Percentiles rank a stretch among this genome's conserved stretches.
Conservation (phyloP, 2,113 vertebrate species). For the Perca fluviatilis region DNA sequence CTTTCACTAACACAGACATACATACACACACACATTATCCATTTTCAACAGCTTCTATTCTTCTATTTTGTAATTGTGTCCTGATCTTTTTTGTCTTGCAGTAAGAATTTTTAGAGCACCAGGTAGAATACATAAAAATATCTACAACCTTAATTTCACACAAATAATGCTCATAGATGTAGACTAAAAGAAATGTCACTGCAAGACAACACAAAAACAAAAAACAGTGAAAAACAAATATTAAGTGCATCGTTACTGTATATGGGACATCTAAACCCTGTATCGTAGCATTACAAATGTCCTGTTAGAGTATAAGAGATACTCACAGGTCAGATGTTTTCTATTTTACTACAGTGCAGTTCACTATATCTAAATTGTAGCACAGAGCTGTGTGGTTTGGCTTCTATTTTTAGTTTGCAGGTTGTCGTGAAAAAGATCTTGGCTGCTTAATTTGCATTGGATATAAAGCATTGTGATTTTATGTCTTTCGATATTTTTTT, state of each 20-base stretch:
- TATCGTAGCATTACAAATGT: not conserved
- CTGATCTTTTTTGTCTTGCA: not conserved
- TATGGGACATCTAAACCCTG: not conserved
- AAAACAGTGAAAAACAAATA: no score
- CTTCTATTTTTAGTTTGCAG: slow-evolving; percentile 46
- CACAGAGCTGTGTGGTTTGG: slow-evolving; percentile 6
- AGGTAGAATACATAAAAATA: not conserved
- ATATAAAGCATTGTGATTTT: slow-evolving; percentile 46
- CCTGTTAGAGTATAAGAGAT: not conserved
- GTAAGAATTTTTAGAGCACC: not conserved
- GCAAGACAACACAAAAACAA: not conserved
- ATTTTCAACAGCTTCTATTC: not conserved
- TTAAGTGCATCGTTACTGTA: not conserved
- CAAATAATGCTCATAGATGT: not conserved
- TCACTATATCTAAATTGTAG: slow-evolving; percentile 4
- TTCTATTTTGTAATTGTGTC: not conserved
- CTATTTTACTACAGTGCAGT: not conserved
- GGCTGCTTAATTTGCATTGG: slow-evolving; percentile 29
- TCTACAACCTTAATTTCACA: not conserved
- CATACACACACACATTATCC: no score
- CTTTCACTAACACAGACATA: not conserved
- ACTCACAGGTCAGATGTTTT: not conserved
- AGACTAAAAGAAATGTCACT: not conserved
- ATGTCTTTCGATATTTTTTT: slow-evolving; percentile 56
- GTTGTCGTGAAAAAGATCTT: slow-evolving; percentile 8